phyloP scores from a whole-genome alignment of 64 coral and sea anemone genomes.

The Montipora foliosa region DNA sequence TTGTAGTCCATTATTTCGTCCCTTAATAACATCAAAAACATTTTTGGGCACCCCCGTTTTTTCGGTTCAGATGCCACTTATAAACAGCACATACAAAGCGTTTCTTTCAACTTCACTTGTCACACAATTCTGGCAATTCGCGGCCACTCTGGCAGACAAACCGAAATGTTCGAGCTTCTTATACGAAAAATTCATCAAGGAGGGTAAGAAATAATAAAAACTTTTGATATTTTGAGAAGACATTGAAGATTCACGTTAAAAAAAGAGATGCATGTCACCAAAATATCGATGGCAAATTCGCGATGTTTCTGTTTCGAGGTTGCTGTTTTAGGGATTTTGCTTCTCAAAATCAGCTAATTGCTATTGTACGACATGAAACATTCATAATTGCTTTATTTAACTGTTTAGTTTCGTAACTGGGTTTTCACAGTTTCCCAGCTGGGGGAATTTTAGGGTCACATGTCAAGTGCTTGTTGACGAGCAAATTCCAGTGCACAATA shows the following conservation, averaged over 20 bases:
- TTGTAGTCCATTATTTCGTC: background rate
- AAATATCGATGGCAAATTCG: background rate
- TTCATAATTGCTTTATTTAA: background rate
- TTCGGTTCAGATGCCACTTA: background rate
- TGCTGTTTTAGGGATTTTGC: background rate
- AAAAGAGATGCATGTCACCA: background rate
- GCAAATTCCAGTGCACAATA: background rate
- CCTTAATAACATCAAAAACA: background rate
- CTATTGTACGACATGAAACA: background rate
- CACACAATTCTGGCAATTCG: background rate
- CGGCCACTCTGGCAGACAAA: background rate
- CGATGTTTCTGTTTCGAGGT: background rate
- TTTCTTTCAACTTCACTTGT: conserved; percentile 5
- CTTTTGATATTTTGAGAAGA: background rate
- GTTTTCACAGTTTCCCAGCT: background rate
- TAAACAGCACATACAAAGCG: background rate
- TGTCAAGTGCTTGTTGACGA: background rate
- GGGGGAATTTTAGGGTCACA: background rate
- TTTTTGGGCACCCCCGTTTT: background rate
- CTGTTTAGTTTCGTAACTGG: background rate
- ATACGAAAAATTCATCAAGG: background rate
- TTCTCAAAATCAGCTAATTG: background rate
- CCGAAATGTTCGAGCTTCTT: background rate
- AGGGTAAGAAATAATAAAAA: background rate
- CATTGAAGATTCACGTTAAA: background rate